Percentiles rank a stretch among this genome's conserved stretches.
These are phyloP conservation scores for Nematolebias whitei DNA, from an alignment of 2,113 vertebrate genomes.

Conservation along the genomic window DNA sequence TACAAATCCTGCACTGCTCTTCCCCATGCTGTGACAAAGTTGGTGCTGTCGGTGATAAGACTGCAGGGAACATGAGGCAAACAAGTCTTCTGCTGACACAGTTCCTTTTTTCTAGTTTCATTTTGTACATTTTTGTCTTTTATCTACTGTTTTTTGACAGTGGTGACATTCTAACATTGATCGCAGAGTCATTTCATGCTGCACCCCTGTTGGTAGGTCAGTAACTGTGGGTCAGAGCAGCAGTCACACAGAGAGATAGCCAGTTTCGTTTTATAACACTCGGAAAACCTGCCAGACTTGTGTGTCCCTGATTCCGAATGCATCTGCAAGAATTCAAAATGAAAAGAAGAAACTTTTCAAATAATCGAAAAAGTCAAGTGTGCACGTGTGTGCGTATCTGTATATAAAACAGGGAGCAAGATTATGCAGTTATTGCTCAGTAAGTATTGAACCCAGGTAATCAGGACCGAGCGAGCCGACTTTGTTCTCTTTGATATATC, in stretches of 20 bases:
- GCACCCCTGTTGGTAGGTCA: not conserved
- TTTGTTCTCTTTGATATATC: slow-evolving; percentile 59
- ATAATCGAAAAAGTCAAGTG: not conserved
- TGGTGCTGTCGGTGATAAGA: too few species aligned
- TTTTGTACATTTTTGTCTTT: too few species aligned
- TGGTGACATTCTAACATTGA: not conserved
- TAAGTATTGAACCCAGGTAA: slow-evolving; percentile 27
- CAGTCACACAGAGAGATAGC: not conserved
- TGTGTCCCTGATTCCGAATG: not conserved
- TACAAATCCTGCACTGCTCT: too few species aligned
- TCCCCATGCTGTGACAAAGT: too few species aligned
- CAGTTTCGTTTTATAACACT: not conserved
- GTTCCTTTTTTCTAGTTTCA: too few species aligned
- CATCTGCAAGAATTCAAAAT: not conserved
- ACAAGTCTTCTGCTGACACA: too few species aligned
- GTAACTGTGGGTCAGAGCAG: not conserved
- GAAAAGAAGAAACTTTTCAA: not conserved
- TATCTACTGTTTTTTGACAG: not conserved
- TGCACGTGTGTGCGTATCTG: not conserved
- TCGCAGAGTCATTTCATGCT: not conserved
- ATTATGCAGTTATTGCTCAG: slow-evolving; percentile 23
- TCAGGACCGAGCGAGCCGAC: slow-evolving; percentile 21
- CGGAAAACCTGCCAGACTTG: not conserved
- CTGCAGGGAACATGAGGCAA: too few species aligned
- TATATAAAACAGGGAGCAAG: not conserved